Percentiles rank a stretch among this genome's conserved stretches.
These are phyloP conservation scores for Halichoeres trimaculatus DNA, from an alignment of 2,113 vertebrate species.

Conservation along the genomic window DNA sequence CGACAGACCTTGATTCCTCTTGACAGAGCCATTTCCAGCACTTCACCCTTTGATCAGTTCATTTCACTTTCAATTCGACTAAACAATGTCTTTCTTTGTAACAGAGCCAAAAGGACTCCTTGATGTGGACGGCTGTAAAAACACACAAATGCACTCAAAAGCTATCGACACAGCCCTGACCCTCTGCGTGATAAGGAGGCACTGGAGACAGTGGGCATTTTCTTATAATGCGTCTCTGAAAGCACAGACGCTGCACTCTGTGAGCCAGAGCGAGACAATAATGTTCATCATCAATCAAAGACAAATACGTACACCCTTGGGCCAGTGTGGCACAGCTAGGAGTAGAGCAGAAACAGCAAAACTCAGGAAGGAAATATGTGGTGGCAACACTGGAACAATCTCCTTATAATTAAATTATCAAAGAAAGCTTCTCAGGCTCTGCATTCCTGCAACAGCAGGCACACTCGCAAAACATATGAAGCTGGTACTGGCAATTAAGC, in stretches of 20 bases:
- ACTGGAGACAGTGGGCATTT: slow-evolving; percentile 34
- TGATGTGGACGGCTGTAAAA: slow-evolving; percentile 38
- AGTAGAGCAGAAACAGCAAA: slow-evolving; percentile 16
- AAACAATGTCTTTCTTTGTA: slow-evolving; percentile 43
- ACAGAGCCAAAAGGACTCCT: slow-evolving; percentile 41
- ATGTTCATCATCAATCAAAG: slow-evolving; percentile 60
- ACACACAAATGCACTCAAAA: slow-evolving; percentile 49
- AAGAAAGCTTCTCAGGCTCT: neutral
- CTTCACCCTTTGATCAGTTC: slow-evolving; percentile 37
- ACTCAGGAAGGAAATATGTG: slow-evolving; percentile 5
- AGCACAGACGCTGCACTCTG: slow-evolving; percentile 20
- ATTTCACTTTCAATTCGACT: slow-evolving; percentile 43
- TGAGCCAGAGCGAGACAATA: slow-evolving; percentile 30
- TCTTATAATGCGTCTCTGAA: slow-evolving; percentile 43
- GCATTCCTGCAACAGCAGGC: slow-evolving; percentile 22
- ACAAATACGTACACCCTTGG: slow-evolving; percentile 22
- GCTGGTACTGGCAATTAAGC: slow-evolving; percentile 34
- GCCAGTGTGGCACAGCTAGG: slow-evolving; percentile 9
- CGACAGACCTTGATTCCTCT: slow-evolving; percentile 35
- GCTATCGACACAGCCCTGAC: slow-evolving; percentile 54
- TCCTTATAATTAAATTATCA: slow-evolving; percentile 1
- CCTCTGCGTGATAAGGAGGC: slow-evolving; percentile 45
- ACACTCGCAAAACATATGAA: slow-evolving; percentile 17
- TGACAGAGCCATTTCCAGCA: slow-evolving; percentile 31
- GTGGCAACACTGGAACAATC: slow-evolving; percentile 16